phyloP scores from a whole-genome alignment of 2,888 invertebrate species.

The Argynnis bischoffii region DNA sequence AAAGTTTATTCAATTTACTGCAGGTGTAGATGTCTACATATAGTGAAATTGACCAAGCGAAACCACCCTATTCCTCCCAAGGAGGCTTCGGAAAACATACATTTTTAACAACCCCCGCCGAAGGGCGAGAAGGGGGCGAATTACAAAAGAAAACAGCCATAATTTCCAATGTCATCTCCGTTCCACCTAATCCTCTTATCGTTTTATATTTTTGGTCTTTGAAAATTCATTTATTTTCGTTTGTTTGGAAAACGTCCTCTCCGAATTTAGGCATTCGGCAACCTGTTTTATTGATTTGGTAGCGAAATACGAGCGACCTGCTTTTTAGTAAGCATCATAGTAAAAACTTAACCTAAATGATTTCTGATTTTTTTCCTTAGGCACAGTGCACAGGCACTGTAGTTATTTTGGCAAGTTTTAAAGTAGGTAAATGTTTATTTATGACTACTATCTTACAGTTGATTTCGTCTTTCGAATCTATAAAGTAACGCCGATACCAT shows the following conservation, averaged over 20 bases:
- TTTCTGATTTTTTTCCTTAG: slow-evolving; percentile 18
- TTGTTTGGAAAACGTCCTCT: slow-evolving; percentile 73
- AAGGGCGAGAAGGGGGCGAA: slow-evolving; percentile 76
- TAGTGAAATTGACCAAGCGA: slow-evolving; percentile 59
- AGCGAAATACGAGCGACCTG: slow-evolving; percentile 39
- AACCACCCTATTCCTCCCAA: slow-evolving; percentile 50
- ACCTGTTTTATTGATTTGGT: slow-evolving; percentile 61
- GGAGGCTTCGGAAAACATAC: slow-evolving; percentile 67
- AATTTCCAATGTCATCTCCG: slow-evolving; percentile 83
- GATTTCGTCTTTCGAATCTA: slow-evolving; percentile 8
- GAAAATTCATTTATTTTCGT: slow-evolving; percentile 82
- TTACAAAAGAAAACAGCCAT: slow-evolving; percentile 83
- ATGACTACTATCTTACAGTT: neutral
- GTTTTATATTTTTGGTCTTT: slow-evolving; percentile 80
- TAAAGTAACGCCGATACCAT: slow-evolving; percentile 26
- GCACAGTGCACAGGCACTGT: neutral
- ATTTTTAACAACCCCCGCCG: slow-evolving; percentile 73
- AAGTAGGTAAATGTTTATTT: neutral
- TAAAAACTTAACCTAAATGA: slow-evolving; percentile 32
- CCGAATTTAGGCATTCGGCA: slow-evolving; percentile 50
- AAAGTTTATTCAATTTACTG: slow-evolving; percentile 4
- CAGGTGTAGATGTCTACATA: slow-evolving; percentile 39
- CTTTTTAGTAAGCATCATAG: slow-evolving; percentile 30
- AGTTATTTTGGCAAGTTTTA: slow-evolving; percentile 7
- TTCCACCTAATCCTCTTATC: slow-evolving; percentile 81